phyloP scores from a whole-genome alignment of 2,797 vertebrate genomes.

The Onychomys arenicola region DNA sequence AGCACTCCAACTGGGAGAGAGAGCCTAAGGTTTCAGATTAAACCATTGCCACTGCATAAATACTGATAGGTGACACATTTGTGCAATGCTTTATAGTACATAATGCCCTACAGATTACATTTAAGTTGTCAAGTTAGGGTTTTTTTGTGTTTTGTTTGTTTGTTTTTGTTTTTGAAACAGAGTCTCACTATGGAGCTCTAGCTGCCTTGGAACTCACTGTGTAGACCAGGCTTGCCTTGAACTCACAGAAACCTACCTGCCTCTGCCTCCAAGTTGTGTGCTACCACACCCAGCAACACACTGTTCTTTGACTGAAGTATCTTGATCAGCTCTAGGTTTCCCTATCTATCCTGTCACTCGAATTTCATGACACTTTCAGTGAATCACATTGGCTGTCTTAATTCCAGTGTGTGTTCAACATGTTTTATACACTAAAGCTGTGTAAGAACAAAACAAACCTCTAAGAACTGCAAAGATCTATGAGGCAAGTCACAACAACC shows the following conservation, averaged over 20 bases:
- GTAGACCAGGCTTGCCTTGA: neutral
- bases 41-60: constrained; percentile 34
- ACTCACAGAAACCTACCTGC: neutral
- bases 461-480: constrained; percentile 7
- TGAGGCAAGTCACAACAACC: neutral
- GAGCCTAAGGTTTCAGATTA: neutral
- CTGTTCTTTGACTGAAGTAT: neutral
- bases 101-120: constrained; percentile 9
- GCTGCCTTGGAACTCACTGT: neutral
- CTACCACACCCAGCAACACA: neutral
- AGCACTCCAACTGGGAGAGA: neutral
- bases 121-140: neutral
- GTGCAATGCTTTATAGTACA: neutral
- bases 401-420: neutral
- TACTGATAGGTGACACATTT: neutral
- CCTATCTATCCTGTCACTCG: neutral
- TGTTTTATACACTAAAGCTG: neutral
- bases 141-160: neutral
- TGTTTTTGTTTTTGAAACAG: neutral
- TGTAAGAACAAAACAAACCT: neutral
- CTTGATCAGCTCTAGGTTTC: constrained; percentile 1
- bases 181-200: neutral
- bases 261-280: no score
- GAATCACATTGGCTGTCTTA: constrained; percentile 25
- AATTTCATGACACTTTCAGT: neutral